These are phyloP conservation scores for Schlechtendalia chinensis DNA, from an alignment of 1,140 invertebrate species.

Conservation along the genomic window DNA sequence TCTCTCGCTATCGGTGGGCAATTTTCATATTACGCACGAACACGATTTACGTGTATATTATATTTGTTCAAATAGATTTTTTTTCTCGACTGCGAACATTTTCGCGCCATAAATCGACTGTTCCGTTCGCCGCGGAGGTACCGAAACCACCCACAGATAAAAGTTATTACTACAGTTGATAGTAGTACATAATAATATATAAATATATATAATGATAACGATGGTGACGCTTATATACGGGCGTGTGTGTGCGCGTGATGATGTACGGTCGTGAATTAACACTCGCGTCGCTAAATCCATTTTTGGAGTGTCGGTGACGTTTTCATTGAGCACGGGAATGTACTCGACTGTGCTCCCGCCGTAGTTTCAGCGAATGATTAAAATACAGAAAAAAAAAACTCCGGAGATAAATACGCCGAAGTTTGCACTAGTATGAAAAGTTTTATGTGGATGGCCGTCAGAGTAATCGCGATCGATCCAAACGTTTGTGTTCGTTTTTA, in stretches of 20 bases:
- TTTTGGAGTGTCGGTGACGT: constrained; percentile 15
- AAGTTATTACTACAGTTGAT: constrained; percentile 18
- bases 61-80: no score
- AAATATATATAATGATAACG: neutral
- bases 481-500: no score
- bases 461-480: neutral
- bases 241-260: neutral
- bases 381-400: constrained; percentile 1
- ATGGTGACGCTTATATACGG: neutral
- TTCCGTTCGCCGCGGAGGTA: neutral
- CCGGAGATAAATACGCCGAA: no score
- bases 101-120: constrained; percentile 4
- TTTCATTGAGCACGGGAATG: neutral
- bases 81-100: neutral
- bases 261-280: constrained; percentile 25
- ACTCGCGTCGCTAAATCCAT: neutral
- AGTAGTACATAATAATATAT: no score
- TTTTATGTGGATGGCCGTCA: no score
- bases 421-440: no score
- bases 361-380: neutral
- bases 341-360: neutral
- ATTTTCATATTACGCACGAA: constrained; percentile 30
- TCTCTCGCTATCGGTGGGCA: constrained; percentile 1
- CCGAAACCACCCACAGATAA: neutral
- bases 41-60: neutral